Percentiles rank a stretch among this genome's conserved stretches.
These are phyloP conservation scores for Austrolebias charrua DNA, from an alignment of 2,797 vertebrate species.

Conservation along the genomic window DNA sequence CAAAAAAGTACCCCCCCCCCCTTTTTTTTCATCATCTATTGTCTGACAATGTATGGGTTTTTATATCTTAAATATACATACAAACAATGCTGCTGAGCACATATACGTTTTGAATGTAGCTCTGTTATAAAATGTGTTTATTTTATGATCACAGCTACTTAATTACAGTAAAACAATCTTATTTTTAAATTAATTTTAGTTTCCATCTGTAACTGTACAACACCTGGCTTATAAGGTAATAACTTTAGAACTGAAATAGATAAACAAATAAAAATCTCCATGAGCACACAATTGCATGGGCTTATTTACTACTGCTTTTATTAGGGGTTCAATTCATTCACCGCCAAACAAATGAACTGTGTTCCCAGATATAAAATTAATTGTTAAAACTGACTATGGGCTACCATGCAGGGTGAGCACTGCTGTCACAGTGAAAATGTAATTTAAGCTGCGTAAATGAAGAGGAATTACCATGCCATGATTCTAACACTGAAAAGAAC, in stretches of 20 bases:
- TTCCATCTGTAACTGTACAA: constrained; percentile 22
- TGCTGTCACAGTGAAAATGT: constrained; percentile 72
- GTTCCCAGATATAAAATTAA: constrained; percentile 71
- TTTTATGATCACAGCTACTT: constrained; percentile 41
- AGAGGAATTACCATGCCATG: constrained; percentile 71
- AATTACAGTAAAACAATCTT: constrained; percentile 35
- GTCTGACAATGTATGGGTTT: constrained; percentile 34
- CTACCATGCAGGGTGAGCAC: constrained; percentile 54
- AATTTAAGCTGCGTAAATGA: constrained; percentile 77
- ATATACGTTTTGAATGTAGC: no score
- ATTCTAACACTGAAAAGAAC: constrained; percentile 59
- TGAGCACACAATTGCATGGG: constrained; percentile 1
- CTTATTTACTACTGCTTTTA: constrained; percentile 36
- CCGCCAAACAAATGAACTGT: constrained; percentile 66
- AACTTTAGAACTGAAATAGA: no score
- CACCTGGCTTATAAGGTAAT: no score
- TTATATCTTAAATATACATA: no score
- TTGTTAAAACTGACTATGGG: constrained; percentile 59
- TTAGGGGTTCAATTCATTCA: constrained; percentile 63
- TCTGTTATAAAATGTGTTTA: no score
- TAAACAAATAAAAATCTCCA: background rate
- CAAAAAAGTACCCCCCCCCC: no score
- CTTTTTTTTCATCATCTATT: constrained; percentile 47
- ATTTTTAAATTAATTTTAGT: constrained; percentile 4
- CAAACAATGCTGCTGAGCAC: constrained; percentile 11